These are phyloP conservation scores for Cephalopachus bancanus DNA, from an alignment of 2,797 vertebrate genomes.

Conservation along the genomic window DNA sequence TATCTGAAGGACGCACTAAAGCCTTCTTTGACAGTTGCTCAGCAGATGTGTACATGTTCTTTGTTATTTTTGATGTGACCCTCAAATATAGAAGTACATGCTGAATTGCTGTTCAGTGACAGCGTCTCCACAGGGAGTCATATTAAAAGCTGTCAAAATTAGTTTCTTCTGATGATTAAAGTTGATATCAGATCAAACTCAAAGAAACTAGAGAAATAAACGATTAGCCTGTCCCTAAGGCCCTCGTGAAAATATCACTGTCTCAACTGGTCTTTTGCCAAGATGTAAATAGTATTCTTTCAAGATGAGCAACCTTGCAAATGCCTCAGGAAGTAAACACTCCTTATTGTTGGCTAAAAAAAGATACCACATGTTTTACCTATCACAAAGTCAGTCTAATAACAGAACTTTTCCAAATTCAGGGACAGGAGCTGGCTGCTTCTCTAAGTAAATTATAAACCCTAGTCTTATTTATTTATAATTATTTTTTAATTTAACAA, in stretches of 20 bases:
- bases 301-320: no score
- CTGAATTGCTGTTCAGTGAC: accelerated
- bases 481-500: neutral
- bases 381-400: neutral
- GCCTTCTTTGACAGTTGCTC: accelerated
- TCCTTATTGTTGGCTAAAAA: neutral
- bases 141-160: neutral
- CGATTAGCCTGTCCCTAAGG: neutral
- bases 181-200: neutral
- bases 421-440: neutral
- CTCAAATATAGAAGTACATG: neutral
- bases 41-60: neutral
- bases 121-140: neutral
- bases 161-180: neutral
- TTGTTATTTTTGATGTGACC: no score
- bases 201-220: neutral
- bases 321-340: accelerated
- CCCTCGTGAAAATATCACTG: neutral
- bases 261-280: neutral
- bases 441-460: neutral
- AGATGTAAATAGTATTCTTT: neutral
- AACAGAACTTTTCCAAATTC: neutral
- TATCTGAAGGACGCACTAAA: accelerated
- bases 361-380: neutral
- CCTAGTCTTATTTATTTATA: neutral